Evolutionary conservation across 35 echinoderm and acorn worm genomes (phyloP).

Genomic region (Ophiothrix spiculata): DNA sequence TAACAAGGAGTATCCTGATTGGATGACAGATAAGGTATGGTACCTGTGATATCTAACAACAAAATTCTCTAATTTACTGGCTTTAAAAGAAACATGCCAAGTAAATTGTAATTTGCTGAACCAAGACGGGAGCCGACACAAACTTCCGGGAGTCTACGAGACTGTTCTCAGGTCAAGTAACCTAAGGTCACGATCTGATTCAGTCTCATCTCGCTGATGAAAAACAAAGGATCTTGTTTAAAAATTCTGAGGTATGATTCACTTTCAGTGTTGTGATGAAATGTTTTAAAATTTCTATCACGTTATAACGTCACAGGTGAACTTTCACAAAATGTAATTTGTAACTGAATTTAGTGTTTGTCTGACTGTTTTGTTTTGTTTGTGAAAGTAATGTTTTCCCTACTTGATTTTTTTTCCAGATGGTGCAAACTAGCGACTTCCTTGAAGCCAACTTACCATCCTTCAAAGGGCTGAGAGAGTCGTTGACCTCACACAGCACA

Average conservation of each 20-base stretch:
- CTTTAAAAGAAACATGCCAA: not conserved
- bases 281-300: not conserved
- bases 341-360: too few relatives aligned
- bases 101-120: not conserved
- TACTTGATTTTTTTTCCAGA: not conserved
- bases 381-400: not conserved
- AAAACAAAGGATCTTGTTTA: not conserved
- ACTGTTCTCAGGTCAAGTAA: not conserved
- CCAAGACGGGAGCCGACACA: not conserved
- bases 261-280: not conserved
- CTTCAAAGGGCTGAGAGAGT: conserved; percentile 62
- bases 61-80: not conserved
- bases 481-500: conserved; percentile 49
- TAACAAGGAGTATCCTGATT: conserved; percentile 32
- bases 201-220: not conserved
- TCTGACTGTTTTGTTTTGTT: not conserved
- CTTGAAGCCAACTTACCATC: conserved; percentile 41
- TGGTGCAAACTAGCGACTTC: conserved; percentile 14
- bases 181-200: not conserved
- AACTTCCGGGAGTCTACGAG: not conserved
- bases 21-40: conserved; percentile 76
- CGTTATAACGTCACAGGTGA: not conserved
- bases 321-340: too few relatives aligned
- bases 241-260: not conserved
- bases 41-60: too few relatives aligned